A percentile compares a stretch with the other conserved stretches of the same genome.
phyloP scores from a whole-genome alignment of 2,888 invertebrate species.

The Amorpha juglandis region DNA sequence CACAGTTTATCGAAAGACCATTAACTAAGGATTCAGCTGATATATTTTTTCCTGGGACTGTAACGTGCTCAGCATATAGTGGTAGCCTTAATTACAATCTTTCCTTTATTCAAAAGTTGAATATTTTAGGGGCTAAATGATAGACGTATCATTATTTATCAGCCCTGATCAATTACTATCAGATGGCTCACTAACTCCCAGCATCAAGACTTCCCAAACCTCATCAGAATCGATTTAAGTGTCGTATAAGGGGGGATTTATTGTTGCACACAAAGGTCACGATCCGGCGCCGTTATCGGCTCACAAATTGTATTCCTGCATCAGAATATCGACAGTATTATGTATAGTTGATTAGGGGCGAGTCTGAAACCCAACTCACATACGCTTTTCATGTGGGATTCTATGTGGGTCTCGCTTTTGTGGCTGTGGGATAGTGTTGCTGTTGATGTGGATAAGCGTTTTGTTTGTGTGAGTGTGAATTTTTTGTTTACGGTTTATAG shows the following conservation, averaged over 20 bases:
- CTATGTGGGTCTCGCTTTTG: not conserved
- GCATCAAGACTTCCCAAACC: constrained; percentile 21
- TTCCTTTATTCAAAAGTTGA: too few relatives aligned
- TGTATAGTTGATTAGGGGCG: constrained; percentile 38
- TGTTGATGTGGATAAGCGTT: not conserved
- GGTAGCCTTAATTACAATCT: too few relatives aligned
- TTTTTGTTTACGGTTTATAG: not conserved
- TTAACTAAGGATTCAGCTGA: too few relatives aligned
- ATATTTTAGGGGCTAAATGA: too few relatives aligned
- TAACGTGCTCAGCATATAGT: too few relatives aligned
- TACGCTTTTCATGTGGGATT: constrained; percentile 3
- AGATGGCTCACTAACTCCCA: not conserved
- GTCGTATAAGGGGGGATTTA: constrained; percentile 63
- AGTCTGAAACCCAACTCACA: not conserved
- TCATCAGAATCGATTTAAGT: constrained; percentile 57
- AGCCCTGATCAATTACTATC: too few relatives aligned
- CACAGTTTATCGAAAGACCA: too few relatives aligned
- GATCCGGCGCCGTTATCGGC: constrained; percentile 59
- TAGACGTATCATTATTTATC: too few relatives aligned
- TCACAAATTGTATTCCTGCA: constrained; percentile 55
- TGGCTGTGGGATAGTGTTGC: not conserved
- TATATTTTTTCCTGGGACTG: too few relatives aligned
- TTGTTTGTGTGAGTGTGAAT: not conserved
- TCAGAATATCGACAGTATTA: constrained; percentile 57
- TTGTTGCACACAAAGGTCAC: constrained; percentile 70